Base-by-base conservation (phyloP, 1,140 invertebrate genomes). In the Dolichoris vasculosae region DNA sequence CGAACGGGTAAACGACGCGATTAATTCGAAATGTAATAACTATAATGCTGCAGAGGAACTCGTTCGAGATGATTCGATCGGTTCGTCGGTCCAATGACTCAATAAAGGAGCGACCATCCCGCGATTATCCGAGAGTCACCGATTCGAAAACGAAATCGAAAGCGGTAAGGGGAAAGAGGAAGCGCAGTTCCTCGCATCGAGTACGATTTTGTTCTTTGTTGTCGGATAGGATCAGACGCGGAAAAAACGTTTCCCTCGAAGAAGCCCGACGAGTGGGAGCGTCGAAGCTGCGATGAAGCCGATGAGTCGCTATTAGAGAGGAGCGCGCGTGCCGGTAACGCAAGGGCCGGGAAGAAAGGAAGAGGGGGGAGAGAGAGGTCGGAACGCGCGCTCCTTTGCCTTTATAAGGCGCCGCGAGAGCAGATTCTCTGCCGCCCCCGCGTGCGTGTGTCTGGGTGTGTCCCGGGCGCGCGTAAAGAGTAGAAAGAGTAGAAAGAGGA, bases 241-340 rank as follows among this genome's bases (percentile, higher is more conserved):
- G 15, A 51, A 51, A 51, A 17, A 17, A 15, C 48, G 48, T n/a
- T n/a, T n/a, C n/a, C n/a, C n/a, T n/a, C n/a, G n/a, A n/a, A n/a
- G n/a, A n/a, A n/a, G n/a, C n/a, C n/a, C n/a, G n/a, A 59, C 55
- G 55, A 59, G 55, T 59, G 55, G 1, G 23, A 20, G 55, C 55
- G 20, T 59, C n/a, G n/a, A 59, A 26, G 23, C 23, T 26, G 13
- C 23, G 26, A 59, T 59, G 55, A 2, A 59, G 23, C 55, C 23
- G 15, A 9, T 13, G 48, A 20, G 6, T 26, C 55, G 55, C 55
- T 26, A 59, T 59, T 59, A 63, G 32, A 78, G 46, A 2, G 1
- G 78, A 88, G 87, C 86, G 87, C 87, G 88, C 84, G 83, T 82
- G 75, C 87, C 88, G 86, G 48, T 63, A 67, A 67, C 77, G 73